Conservation (phyloP, 2,888 invertebrate genomes). For the Drosophila neonasuta region DNA sequence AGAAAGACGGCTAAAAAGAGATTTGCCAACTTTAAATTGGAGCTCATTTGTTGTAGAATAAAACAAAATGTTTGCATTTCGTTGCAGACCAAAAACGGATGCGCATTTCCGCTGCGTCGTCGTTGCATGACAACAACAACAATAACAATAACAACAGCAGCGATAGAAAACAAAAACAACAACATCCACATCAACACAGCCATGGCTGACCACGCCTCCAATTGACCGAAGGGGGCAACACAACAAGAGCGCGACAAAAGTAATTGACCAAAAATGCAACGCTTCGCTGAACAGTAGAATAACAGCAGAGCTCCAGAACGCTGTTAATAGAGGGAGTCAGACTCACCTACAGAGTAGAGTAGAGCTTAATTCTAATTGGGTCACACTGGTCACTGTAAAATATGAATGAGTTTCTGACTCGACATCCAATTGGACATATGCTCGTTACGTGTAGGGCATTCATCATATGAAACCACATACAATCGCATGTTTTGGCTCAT, state of each 20-base stretch:
- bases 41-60: constrained; percentile 50
- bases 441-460: constrained; percentile 2
- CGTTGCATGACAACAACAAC: constrained; percentile 70
- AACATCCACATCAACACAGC: constrained; percentile 24
- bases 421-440: neutral
- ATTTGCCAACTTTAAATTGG: constrained; percentile 64
- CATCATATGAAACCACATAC: constrained; percentile 11
- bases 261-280: constrained; percentile 76
- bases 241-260: constrained; percentile 72
- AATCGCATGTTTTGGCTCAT: constrained; percentile 50
- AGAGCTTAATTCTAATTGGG: neutral
- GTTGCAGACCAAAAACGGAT: constrained; percentile 60
- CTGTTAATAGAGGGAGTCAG: neutral
- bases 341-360: neutral
- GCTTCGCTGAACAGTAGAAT: constrained; percentile 66
- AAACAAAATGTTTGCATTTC: constrained; percentile 58
- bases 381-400: neutral
- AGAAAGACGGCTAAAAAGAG: constrained; percentile 42
- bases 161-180: constrained; percentile 4
- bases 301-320: constrained; percentile 42
- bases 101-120: constrained; percentile 62
- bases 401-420: neutral
- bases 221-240: constrained; percentile 47
- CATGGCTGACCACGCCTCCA: constrained; percentile 51
- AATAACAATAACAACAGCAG: neutral